Evolutionary conservation across 2,113 vertebrate species (phyloP), one percentile per base, ranked within the genome.

Genomic region (Polyodon spathula): DNA sequence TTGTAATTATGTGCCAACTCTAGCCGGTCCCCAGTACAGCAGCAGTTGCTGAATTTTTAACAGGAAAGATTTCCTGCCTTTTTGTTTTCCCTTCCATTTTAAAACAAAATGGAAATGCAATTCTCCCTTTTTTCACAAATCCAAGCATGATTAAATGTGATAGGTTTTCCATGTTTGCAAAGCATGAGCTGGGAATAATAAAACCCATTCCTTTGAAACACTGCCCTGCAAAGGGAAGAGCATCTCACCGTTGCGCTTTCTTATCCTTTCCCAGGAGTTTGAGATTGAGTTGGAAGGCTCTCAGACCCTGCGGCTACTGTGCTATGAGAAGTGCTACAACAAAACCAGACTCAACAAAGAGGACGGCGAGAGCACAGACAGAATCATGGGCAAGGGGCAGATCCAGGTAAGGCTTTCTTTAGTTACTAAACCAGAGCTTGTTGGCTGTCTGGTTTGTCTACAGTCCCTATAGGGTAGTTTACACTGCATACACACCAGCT

Each of bases 231-330:
- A n/a, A n/a, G n/a, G n/a, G n/a, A n/a, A n/a, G n/a, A n/a, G n/a
- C n/a, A n/a, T n/a, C 46, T 51, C 15, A 43, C n/a, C 3, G n/a
- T 7, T 50, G 6, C n/a, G 7, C 46, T 50, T 10, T 14, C 46
- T 10, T 50, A 14, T n/a, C 11, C 4, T 27, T 16, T 1, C 63
- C n/a, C 64, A 97, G 94, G 94, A 97, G 78, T 97, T 97, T 67
- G 94, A 97, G 78, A 97, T 97, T 1, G 94, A 97, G 71, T 84
- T 97, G 69, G 94, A 97, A 72, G 93, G 93, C 60, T 97, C 94
- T 0, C 93, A 97, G 56, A 96, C 90, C 0, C 63, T 97, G 70
- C 75, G 93, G 71, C 85, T 97, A 62, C 80, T 97, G 63, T 97
- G 94, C 74, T 97, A 95, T 2, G 92, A 95, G 54, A 97, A 97